Percentiles rank a stretch among this genome's conserved stretches.
Conservation (phyloP, 2,113 vertebrate species). For the Gymnobelideus leadbeateri region DNA sequence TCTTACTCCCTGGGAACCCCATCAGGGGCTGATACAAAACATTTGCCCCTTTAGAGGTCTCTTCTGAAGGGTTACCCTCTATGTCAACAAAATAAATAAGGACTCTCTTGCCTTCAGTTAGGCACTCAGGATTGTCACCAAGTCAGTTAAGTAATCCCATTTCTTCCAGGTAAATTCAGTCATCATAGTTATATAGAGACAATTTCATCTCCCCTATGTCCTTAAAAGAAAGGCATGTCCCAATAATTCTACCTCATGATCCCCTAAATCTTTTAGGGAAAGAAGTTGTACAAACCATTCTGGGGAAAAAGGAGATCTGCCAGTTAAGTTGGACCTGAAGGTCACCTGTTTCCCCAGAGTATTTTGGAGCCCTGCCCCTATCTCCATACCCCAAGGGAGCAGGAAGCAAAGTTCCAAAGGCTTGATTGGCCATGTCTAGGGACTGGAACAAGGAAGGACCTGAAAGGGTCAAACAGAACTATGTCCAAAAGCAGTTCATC, state of each 20-base stretch:
- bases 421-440: neutral
- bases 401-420: neutral
- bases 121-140: neutral
- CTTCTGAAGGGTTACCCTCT: neutral
- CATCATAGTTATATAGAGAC: neutral
- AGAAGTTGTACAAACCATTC: neutral
- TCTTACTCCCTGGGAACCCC: neutral
- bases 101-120: neutral
- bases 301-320: neutral
- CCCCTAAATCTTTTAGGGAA: neutral
- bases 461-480: neutral
- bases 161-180: neutral
- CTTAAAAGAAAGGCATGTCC: neutral
- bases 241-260: neutral
- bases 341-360: neutral
- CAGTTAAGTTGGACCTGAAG: neutral
- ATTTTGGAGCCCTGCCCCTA: neutral
- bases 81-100: neutral
- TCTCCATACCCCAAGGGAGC: neutral
- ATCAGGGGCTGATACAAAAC: neutral
- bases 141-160: neutral
- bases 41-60: neutral
- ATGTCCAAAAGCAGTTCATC: neutral
- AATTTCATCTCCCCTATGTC: neutral
- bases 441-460: neutral